These are phyloP conservation scores for Muntiacus reevesi DNA, from an alignment of 2,113 vertebrate species.

Conservation along the genomic window DNA sequence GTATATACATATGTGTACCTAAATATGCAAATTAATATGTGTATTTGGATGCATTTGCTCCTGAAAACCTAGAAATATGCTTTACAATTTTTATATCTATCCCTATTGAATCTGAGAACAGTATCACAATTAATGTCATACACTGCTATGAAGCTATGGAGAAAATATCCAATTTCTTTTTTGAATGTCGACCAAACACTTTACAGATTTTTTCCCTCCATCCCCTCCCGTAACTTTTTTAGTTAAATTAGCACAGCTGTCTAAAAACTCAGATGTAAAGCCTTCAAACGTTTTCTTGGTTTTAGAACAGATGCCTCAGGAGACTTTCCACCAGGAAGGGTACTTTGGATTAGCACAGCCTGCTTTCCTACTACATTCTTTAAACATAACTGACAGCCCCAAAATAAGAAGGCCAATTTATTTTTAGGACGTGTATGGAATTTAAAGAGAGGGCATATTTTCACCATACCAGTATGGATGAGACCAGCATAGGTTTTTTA, in stretches of 20 bases:
- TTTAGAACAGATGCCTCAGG: constrained; percentile 64
- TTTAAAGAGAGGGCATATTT: constrained; percentile 3
- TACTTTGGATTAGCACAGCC: constrained; percentile 48
- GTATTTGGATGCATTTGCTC: constrained; percentile 72
- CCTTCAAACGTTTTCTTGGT: constrained; percentile 64
- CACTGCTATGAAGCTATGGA: constrained; percentile 71
- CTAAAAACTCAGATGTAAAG: constrained; percentile 72
- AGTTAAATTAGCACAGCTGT: constrained; percentile 75
- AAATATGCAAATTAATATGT: constrained; percentile 54
- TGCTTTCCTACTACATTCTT: constrained; percentile 55
- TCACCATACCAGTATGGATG: background rate
- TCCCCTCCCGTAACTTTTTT: constrained; percentile 59
- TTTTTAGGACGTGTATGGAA: constrained; percentile 25
- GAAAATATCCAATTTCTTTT: constrained; percentile 77
- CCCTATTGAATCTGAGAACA: constrained; percentile 63
- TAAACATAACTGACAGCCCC: constrained; percentile 36
- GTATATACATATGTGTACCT: background rate
- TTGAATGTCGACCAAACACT: constrained; percentile 76
- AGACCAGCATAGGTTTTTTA: background rate
- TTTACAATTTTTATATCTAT: constrained; percentile 46
- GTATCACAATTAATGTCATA: constrained; percentile 73
- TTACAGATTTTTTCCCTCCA: constrained; percentile 70
- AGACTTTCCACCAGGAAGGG: constrained; percentile 68
- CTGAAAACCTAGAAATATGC: constrained; percentile 71
- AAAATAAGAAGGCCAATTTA: background rate